A percentile compares a stretch with the other conserved stretches of the same genome.
These are phyloP conservation scores for Peromyscus nudipes DNA, from an alignment of 2,797 vertebrate genomes.

Conservation along the genomic window DNA sequence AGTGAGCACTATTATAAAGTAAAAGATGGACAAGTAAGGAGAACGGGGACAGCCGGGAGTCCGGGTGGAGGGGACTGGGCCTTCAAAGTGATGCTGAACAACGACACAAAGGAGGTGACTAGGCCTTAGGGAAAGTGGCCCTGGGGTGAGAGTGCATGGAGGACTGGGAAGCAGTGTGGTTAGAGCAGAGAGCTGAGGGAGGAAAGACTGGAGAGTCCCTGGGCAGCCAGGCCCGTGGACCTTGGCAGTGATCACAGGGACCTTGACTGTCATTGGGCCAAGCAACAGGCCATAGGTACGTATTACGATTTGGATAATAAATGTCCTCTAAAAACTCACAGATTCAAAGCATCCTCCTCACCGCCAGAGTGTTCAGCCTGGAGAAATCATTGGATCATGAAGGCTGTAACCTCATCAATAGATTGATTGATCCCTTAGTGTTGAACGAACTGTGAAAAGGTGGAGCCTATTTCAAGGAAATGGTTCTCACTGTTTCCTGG, in stretches of 20 bases:
- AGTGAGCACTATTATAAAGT: conserved; percentile 23
- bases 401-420: background rate
- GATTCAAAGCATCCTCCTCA: background rate
- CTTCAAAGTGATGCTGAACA: no score
- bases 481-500: background rate
- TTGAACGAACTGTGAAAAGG: background rate
- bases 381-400: background rate
- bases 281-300: background rate
- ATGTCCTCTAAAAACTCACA: background rate
- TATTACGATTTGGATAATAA: background rate
- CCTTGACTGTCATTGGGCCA: background rate
- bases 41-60: background rate
- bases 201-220: background rate
- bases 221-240: background rate
- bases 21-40: background rate
- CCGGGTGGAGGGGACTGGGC: background rate
- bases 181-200: background rate
- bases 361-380: no score
- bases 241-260: background rate
- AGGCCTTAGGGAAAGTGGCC: background rate
- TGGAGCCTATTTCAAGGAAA: background rate
- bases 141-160: background rate
- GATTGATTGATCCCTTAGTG: background rate
- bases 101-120: no score
- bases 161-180: background rate